Evolutionary conservation across 2,797 vertebrate genomes (phyloP).

Genomic region (Micrastur ruficollis): DNA sequence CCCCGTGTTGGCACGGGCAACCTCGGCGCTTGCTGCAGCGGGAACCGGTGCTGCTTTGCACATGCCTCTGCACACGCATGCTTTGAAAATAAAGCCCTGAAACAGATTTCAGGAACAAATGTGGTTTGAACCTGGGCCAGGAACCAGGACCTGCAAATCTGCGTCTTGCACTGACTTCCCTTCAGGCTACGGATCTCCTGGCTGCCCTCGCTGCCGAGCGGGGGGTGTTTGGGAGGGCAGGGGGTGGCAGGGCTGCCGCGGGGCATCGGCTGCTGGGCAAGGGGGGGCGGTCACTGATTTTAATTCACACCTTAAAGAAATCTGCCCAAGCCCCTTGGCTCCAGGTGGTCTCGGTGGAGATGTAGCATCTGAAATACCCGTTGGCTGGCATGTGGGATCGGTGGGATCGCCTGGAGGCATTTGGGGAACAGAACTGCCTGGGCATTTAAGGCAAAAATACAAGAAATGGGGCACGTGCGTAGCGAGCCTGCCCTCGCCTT

Average conservation of each 20-base stretch:
- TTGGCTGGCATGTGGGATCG: accelerated
- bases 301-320: background rate
- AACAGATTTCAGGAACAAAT: slow-evolving; percentile 44
- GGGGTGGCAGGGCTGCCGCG: background rate
- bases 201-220: background rate
- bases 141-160: slow-evolving; percentile 52
- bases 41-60: background rate
- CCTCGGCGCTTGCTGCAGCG: background rate
- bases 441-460: accelerated
- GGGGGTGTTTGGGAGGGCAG: background rate
- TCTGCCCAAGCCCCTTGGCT: accelerated
- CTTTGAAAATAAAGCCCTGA: background rate
- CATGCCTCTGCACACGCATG: background rate
- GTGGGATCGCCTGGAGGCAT: background rate
- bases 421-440: background rate
- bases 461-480: accelerated
- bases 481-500: background rate
- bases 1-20: background rate
- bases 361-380: background rate
- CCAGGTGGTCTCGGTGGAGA: background rate
- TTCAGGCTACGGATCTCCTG: slow-evolving; percentile 20
- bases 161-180: background rate
- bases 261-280: accelerated
- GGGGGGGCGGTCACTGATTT: accelerated
- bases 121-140: slow-evolving; percentile 45